Percentiles rank a stretch among this genome's conserved stretches.
These are phyloP conservation scores for Epinephelus coioides DNA, from an alignment of 2,797 vertebrate species.

Conservation along the genomic window DNA sequence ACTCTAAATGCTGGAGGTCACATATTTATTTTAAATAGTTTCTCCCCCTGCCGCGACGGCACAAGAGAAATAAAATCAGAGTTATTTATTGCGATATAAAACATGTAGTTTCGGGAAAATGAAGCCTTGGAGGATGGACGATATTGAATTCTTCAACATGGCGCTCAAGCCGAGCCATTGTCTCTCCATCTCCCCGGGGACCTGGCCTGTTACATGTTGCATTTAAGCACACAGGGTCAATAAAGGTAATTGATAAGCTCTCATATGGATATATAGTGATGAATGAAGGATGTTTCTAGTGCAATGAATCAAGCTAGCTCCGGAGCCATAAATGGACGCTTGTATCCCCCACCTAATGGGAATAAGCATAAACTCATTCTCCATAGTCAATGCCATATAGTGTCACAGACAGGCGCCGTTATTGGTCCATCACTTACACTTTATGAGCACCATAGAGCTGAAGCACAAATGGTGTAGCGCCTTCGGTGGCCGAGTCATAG, in stretches of 20 bases:
- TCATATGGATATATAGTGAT: slow-evolving; percentile 79
- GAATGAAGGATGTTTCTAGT: slow-evolving; percentile 66
- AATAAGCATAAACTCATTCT: slow-evolving; percentile 74
- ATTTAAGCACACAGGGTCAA: slow-evolving; percentile 76
- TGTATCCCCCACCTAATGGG: slow-evolving; percentile 63
- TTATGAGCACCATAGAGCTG: slow-evolving; percentile 72
- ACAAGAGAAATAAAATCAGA: slow-evolving; percentile 69
- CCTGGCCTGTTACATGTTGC: slow-evolving; percentile 62
- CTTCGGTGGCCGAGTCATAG: slow-evolving; percentile 59
- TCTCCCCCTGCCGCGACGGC: slow-evolving; percentile 29
- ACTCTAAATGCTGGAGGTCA: slow-evolving; percentile 64
- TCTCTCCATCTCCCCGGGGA: slow-evolving; percentile 46
- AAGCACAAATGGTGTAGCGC: slow-evolving; percentile 38
- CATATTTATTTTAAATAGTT: slow-evolving; percentile 70
- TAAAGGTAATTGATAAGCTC: slow-evolving; percentile 82
- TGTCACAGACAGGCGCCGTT: slow-evolving; percentile 53
- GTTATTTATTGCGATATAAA: slow-evolving; percentile 80
- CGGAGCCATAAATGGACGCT: slow-evolving; percentile 53
- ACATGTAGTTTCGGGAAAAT: slow-evolving; percentile 68
- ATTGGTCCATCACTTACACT: slow-evolving; percentile 81
- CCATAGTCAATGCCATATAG: slow-evolving; percentile 54
- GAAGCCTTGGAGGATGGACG: slow-evolving; percentile 67
- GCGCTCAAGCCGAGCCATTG: slow-evolving; percentile 62
- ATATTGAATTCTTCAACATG: slow-evolving; percentile 70
- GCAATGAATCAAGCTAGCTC: slow-evolving; percentile 68